Percentiles rank a stretch among this genome's conserved stretches.
phyloP scores from a whole-genome alignment of 1,140 invertebrate genomes.

The Sycophaga agraensis region DNA sequence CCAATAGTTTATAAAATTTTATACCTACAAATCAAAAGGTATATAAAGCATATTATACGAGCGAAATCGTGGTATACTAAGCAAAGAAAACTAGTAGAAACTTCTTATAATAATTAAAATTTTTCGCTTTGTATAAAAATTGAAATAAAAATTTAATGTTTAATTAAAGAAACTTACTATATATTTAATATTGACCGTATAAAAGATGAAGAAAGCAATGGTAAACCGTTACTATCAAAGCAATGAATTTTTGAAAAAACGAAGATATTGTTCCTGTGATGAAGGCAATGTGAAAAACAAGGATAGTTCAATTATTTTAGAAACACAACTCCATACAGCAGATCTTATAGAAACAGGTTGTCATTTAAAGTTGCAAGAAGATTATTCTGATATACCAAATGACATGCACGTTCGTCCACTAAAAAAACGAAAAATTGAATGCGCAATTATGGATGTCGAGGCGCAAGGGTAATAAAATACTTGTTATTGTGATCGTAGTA shows the following conservation, averaged over 20 bases:
- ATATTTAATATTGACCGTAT: too few species aligned
- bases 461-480: background rate
- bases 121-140: too few species aligned
- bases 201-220: background rate
- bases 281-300: background rate
- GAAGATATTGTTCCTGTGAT: too few species aligned
- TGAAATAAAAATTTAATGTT: too few species aligned
- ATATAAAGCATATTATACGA: too few species aligned
- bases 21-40: too few species aligned
- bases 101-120: too few species aligned
- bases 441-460: background rate
- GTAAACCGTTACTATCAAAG: background rate
- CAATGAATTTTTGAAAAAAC: conserved; percentile 1
- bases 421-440: background rate
- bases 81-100: too few species aligned
- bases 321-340: background rate
- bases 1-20: too few species aligned
- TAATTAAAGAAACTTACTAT: too few species aligned
- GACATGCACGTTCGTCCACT: background rate
- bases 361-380: background rate
- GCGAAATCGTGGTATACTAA: too few species aligned
- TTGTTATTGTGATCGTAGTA: too few species aligned
- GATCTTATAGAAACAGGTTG: background rate
- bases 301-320: background rate
- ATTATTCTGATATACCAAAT: background rate